phyloP scores from a whole-genome alignment of 1,140 invertebrate genomes.

The Battus philenor region DNA sequence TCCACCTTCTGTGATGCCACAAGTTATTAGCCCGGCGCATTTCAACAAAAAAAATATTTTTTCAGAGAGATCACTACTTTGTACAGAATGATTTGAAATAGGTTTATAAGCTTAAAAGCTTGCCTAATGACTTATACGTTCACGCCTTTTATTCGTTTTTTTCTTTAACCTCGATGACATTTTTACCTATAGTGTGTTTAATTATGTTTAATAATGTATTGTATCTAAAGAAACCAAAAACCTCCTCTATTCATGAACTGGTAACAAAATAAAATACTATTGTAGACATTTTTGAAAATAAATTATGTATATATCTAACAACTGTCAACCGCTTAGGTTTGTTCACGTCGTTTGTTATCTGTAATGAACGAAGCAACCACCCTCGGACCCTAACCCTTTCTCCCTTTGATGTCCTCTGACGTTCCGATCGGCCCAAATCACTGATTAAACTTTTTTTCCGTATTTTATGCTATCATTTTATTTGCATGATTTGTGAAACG shows the following conservation, averaged over 20 bases:
- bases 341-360: conserved; percentile 22
- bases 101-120: too few relatives aligned
- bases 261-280: conserved; percentile 16
- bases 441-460: conserved; percentile 18
- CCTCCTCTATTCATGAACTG: too few relatives aligned
- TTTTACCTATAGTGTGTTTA: too few relatives aligned
- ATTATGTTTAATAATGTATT: too few relatives aligned
- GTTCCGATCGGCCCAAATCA: conserved; percentile 15
- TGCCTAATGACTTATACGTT: too few relatives aligned
- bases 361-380: conserved; percentile 12
- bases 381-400: conserved; percentile 12
- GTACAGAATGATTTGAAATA: too few relatives aligned
- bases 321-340: conserved; percentile 19
- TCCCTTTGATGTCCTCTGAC: conserved; percentile 18
- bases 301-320: conserved; percentile 23
- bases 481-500: conserved; percentile 16
- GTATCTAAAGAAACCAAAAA: too few relatives aligned
- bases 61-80: too few relatives aligned
- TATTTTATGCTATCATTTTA: conserved; percentile 21
- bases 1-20: not conserved
- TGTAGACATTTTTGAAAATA: conserved; percentile 19
- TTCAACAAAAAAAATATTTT: too few relatives aligned
- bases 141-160: too few relatives aligned
- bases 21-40: not conserved
- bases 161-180: too few relatives aligned